Base-by-base conservation (phyloP, 2,888 invertebrate genomes). In the Heterodera filipjevi region DNA sequence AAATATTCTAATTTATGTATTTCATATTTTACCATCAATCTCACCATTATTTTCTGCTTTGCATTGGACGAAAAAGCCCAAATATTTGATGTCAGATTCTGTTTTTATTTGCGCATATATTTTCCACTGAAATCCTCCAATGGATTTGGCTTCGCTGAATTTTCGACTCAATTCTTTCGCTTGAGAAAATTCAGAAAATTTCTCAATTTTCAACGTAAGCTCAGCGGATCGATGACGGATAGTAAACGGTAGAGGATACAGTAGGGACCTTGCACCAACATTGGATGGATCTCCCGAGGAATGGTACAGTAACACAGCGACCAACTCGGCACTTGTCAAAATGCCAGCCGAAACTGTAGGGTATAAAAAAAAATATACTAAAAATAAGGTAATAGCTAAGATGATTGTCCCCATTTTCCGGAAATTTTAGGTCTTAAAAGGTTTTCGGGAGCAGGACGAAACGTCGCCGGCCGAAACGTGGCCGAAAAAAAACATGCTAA, bases 81-180 rank as follows among this genome's bases (percentile, higher is more conserved):
- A 87, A 64, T 89, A 90, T 82, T 90, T 90, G 14, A n/a, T 35
- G 53, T 19, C 53, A 53, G 22, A 16, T 10, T 16, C 33, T 39
- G n/a, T 19, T 39, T 96, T 92, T 6, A 95, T 96, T 94, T 98
- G 96, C 44, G 96, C 95, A 95, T 99, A 95, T 82, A 99, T 98
- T 91, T 96, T 96, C 92, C 92, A 99, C 80, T 98, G 98, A 86
- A 99, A 91, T 91, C 97, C 97, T 78, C 98, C 93, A 5, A 97
- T 95, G 90, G 93, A 95, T 86, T 95, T 95, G 92, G 90, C 49
- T 92, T 91, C 83, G 93, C 93, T 82, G 30, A 82, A 71, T 16
- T 79, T 75, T 39, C 82, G 84, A 44, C 71, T 77, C 53, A 30
- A 35, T 32, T 71, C 73, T 8, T 22, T 19, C 46, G 79, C 82